Base-by-base conservation (phyloP, 2,888 invertebrate species). In the Litoditis marina region DNA sequence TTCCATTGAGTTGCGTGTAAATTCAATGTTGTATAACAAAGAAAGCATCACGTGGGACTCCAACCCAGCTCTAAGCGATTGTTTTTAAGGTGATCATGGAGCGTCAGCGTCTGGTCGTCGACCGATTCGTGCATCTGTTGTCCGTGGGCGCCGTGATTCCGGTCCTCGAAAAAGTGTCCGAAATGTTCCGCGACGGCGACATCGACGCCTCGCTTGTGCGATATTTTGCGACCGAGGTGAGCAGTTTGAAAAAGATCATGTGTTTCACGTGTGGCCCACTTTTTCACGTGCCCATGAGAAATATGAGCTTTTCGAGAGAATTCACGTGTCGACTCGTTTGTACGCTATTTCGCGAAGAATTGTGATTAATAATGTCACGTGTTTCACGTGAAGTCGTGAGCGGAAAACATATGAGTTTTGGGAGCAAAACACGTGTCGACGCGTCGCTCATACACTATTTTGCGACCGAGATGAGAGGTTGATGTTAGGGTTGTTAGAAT, bases 41-140 rank as follows among this genome's bases (percentile, higher is more conserved):
- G n/a, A n/a, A n/a, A n/a, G n/a, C n/a, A n/a, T n/a, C n/a, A n/a
- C n/a, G n/a, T 22, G 19, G 1, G 22, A 11, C 7, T 8, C 16
- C 39, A n/a, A 0, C n/a, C 8, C 2, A n/a, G 16, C 39, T 2
- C 6, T 16, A n/a, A 5, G 3, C 16, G 27, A n/a, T 39, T 13
- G 16, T 13, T 47, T 31, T 50, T 36, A 32, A 60, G 56, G 36
- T 66, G 28, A 62, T 66, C 3, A 76, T 76, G 68, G 69, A 66
- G 31, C 51, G 76, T 11, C 76, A 76, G 54, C 61, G 71, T 13
- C 32, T 54, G 34, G 60, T 77, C 16, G 59, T 76, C 27, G 76
- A 76, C 56, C 67, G 76, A 11, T 66, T 76, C 56, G 67, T 76
- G 13, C 71, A 76, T 47, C 60, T 76, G 19, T 34, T 76, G 3